Conservation (phyloP, 92 coral and sea anemone genomes). For the Umimayanthus chanpuru region DNA sequence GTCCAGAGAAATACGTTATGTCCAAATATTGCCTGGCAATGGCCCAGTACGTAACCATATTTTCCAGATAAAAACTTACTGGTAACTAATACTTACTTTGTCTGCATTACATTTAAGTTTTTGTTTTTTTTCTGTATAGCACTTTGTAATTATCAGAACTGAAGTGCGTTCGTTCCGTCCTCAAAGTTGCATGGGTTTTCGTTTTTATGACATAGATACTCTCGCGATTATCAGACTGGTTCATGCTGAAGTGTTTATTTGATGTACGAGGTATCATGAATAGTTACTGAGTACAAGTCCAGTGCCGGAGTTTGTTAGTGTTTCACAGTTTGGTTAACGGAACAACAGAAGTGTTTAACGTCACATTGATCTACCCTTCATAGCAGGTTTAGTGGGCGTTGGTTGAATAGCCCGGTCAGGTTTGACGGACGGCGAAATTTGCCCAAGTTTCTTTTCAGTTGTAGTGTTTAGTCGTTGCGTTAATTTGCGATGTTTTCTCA, state of each 20-base stretch:
- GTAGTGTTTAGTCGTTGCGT: background rate
- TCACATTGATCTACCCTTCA: constrained; percentile 32
- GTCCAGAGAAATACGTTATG: too few species aligned
- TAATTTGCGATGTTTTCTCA: background rate
- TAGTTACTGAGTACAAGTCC: background rate
- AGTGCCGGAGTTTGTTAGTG: background rate
- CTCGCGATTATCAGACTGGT: background rate
- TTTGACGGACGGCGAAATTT: background rate
- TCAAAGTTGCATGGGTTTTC: too few species aligned
- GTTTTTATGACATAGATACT: background rate
- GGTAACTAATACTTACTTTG: too few species aligned
- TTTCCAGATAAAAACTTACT: too few species aligned
- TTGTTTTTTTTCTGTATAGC: too few species aligned
- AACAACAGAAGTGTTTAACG: background rate
- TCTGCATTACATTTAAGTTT: too few species aligned
- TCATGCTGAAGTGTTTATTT: background rate
- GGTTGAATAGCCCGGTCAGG: background rate
- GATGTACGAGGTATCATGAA: background rate
- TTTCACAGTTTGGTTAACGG: background rate
- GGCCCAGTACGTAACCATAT: too few species aligned
- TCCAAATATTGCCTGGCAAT: too few species aligned
- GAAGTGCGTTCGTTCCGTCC: too few species aligned
- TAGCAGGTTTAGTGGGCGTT: constrained; percentile 19
- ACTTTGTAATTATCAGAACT: too few species aligned
- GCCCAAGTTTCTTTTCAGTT: background rate